Evolutionary conservation across 64 coral and sea anemone species (phyloP), one percentile per base, ranked within the genome.

Genomic region (Montipora efflorescens): DNA sequence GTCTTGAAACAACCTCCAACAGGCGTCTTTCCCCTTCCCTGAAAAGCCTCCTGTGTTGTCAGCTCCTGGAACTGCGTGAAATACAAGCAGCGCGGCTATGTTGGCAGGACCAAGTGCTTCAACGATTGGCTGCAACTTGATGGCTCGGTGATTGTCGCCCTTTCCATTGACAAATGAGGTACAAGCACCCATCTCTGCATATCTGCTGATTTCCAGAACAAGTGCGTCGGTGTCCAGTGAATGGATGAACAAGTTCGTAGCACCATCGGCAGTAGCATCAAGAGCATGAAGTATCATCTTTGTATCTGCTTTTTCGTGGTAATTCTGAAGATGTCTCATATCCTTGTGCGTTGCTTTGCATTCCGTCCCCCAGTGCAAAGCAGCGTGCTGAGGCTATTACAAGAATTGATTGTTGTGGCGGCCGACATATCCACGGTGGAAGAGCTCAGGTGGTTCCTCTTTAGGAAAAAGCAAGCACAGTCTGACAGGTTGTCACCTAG

Each of bases 111-210:
- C 84, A 28, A 87, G 84, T 43, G 69, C 84, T 72, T 53, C 51
- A 53, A 8, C 5, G 4, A 53, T 8, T 48, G 84, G 62, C 57
- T 87, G 21, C 1, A 70, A 67, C 84, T 25, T 47, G 20, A 74
- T 71, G 22, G 28, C 2, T 14, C 62, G 64, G 6, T 21, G 8
- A 74, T 57, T 25, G 15, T 25, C 9, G 47, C 62, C 84, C 23
- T 16, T 55, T 71, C 84, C 59, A 87, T 58, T 87, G 44, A 87
- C 62, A 87, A 87, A 87, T 47, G 19, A 55, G 61, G 58, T 84
- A 43, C 10, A 67, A 19, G 11, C 11, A 48, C 47, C 51, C 15
- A 81, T 9, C 47, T 81, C 13, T 21, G 51, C 16, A 52, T 83
- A 83, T 48, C 48, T 6, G 19, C 83, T 87, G 43, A 87, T 45